Percentiles rank a stretch among this genome's conserved stretches.
Evolutionary conservation across 2,113 vertebrate genomes (phyloP).

Genomic region (Charina bottae): DNA sequence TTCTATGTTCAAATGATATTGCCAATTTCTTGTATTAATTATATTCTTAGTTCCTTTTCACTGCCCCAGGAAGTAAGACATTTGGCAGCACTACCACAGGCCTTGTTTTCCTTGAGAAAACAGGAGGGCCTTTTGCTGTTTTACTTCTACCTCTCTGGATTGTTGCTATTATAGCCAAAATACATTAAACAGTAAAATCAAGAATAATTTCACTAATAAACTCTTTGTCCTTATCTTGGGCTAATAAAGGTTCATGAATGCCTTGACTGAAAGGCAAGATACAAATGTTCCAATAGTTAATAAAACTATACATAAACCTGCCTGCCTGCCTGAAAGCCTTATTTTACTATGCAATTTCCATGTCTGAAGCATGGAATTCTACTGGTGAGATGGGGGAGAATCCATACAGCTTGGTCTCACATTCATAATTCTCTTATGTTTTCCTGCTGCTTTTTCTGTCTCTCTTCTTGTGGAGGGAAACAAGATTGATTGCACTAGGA

Average conservation of each 20-base stretch:
- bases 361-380: background rate
- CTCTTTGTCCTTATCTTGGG: background rate
- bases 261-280: background rate
- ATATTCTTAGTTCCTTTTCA: background rate
- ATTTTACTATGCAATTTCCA: background rate
- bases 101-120: background rate
- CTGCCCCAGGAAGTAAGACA: background rate
- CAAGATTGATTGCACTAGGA: background rate
- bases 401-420: background rate
- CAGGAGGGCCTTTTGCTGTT: background rate
- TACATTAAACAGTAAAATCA: background rate
- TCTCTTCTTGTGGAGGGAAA: background rate
- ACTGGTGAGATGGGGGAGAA: background rate
- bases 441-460: background rate
- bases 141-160: background rate
- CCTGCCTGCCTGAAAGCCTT: background rate
- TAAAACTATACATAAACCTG: background rate
- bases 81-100: background rate
- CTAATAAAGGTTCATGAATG: background rate
- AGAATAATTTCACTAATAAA: background rate
- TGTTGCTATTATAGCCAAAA: background rate
- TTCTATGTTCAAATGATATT: background rate
- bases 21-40: background rate
- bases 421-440: background rate
- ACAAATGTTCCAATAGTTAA: background rate